phyloP scores from a whole-genome alignment of 2,113 vertebrate species.

The Amazona vittata region DNA sequence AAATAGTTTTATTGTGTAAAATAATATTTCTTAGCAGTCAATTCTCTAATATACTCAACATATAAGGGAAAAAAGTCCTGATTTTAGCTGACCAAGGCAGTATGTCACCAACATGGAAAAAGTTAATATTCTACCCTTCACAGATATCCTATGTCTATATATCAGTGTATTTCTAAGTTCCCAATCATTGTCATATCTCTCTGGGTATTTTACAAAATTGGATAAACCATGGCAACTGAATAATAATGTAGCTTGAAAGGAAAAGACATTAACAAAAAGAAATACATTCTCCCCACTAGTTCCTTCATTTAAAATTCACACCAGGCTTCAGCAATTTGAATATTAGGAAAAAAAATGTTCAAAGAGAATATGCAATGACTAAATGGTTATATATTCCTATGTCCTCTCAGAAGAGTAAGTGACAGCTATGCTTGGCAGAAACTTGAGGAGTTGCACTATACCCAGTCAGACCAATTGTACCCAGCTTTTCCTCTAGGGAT shows the following conservation, averaged over 20 bases:
- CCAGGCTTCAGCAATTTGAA: slow-evolving; percentile 41
- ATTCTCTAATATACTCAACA: background rate
- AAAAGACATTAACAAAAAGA: slow-evolving; percentile 63
- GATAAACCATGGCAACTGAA: slow-evolving; percentile 67
- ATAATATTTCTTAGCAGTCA: background rate
- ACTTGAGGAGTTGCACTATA: background rate
- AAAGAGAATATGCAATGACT: slow-evolving; percentile 39
- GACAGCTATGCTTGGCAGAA: slow-evolving; percentile 9
- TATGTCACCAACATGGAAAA: background rate
- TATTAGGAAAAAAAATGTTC: background rate
- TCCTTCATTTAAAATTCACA: slow-evolving; percentile 51
- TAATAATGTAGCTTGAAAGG: slow-evolving; percentile 59
- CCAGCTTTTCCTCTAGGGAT: background rate
- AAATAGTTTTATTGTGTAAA: background rate
- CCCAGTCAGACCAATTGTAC: background rate
- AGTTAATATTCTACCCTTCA: slow-evolving; percentile 17
- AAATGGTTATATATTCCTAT: background rate
- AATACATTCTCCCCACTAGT: slow-evolving; percentile 26
- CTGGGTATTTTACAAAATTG: slow-evolving; percentile 54
- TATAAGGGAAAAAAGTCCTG: background rate
- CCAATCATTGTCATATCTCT: slow-evolving; percentile 30
- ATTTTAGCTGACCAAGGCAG: background rate
- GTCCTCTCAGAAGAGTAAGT: slow-evolving; percentile 32
- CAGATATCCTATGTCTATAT: background rate
- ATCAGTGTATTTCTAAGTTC: slow-evolving; percentile 25